Evolutionary conservation across 1,140 invertebrate species (phyloP).

Genomic region (Lethrus apterus): DNA sequence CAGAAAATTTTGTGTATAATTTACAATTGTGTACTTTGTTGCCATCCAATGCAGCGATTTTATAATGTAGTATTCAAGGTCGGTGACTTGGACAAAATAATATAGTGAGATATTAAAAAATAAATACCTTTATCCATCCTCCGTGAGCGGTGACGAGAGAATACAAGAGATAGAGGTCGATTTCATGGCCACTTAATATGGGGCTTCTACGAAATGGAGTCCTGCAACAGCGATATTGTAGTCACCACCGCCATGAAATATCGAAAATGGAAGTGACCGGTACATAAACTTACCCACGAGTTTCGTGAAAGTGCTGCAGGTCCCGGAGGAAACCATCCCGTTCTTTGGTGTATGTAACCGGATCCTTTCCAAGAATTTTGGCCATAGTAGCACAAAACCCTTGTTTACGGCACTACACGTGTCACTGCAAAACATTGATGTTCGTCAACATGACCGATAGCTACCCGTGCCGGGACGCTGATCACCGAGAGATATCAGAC

Average conservation of each 20-base stretch:
- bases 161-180: slow-evolving; percentile 87
- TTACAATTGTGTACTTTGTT: slow-evolving; percentile 1
- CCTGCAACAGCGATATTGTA: slow-evolving; percentile 54
- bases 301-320: slow-evolving; percentile 65
- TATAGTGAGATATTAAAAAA: not conserved
- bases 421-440: slow-evolving; percentile 28
- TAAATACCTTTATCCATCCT: slow-evolving; percentile 81
- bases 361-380: slow-evolving; percentile 63
- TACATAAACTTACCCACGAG: slow-evolving; percentile 57
- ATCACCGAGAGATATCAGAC: slow-evolving; percentile 22
- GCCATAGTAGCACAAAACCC: slow-evolving; percentile 47
- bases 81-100: slow-evolving; percentile 8
- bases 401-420: slow-evolving; percentile 30
- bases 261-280: not conserved
- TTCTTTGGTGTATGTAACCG: slow-evolving; percentile 61
- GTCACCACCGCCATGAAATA: slow-evolving; percentile 8
- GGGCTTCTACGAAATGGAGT: slow-evolving; percentile 69
- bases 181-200: slow-evolving; percentile 77
- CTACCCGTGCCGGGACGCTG: slow-evolving; percentile 16
- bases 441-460: slow-evolving; percentile 29
- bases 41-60: slow-evolving; percentile 10
- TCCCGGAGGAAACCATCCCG: slow-evolving; percentile 63
- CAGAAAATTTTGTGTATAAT: not conserved
- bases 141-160: slow-evolving; percentile 82
- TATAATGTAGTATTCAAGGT: slow-evolving; percentile 15